These are phyloP conservation scores for Poecilia velifera DNA, from an alignment of 2,797 vertebrate genomes.

Conservation along the genomic window DNA sequence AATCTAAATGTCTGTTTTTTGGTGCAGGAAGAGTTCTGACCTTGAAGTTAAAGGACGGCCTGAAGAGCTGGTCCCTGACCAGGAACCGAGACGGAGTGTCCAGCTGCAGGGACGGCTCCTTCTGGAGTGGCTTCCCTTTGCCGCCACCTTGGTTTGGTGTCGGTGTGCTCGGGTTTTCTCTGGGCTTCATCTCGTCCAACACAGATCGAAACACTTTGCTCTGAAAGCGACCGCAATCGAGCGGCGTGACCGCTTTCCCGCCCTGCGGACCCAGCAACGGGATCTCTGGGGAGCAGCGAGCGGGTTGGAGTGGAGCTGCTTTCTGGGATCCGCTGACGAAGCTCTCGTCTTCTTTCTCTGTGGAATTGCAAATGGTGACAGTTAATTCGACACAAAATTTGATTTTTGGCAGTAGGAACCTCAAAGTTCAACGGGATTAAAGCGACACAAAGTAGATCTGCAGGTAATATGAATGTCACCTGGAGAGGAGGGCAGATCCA, in stretches of 20 bases:
- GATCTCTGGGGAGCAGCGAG: slow-evolving; percentile 68
- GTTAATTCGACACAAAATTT: not conserved
- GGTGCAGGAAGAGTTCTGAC: slow-evolving; percentile 38
- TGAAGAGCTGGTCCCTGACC: slow-evolving; percentile 92
- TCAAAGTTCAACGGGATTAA: not conserved
- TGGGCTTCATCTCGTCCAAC: slow-evolving; percentile 81
- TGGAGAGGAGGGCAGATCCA: slow-evolving; percentile 82
- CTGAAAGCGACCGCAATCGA: slow-evolving; percentile 90
- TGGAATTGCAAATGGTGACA: not conserved
- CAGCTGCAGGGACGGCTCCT: slow-evolving; percentile 85
- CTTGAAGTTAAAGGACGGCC: slow-evolving; percentile 92
- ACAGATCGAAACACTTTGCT: slow-evolving; percentile 90
- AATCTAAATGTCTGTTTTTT: not conserved
- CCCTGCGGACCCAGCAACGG: slow-evolving; percentile 75
- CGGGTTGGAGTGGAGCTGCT: slow-evolving; percentile 37
- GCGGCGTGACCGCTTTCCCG: slow-evolving; percentile 85
- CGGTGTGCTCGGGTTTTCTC: slow-evolving; percentile 48
- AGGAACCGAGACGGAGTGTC: slow-evolving; percentile 97
- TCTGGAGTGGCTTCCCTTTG: slow-evolving; percentile 69
- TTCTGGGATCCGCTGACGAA: slow-evolving; percentile 82
- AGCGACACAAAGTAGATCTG: not conserved
- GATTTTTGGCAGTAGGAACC: not conserved
- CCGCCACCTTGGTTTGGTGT: slow-evolving; percentile 53
- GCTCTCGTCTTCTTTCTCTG: slow-evolving; percentile 80
- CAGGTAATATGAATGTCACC: slow-evolving; percentile 70